A percentile compares a stretch with the other conserved stretches of the same genome.
phyloP scores from a whole-genome alignment of 23 tunicate species.

The Trididemnum nubilum region DNA sequence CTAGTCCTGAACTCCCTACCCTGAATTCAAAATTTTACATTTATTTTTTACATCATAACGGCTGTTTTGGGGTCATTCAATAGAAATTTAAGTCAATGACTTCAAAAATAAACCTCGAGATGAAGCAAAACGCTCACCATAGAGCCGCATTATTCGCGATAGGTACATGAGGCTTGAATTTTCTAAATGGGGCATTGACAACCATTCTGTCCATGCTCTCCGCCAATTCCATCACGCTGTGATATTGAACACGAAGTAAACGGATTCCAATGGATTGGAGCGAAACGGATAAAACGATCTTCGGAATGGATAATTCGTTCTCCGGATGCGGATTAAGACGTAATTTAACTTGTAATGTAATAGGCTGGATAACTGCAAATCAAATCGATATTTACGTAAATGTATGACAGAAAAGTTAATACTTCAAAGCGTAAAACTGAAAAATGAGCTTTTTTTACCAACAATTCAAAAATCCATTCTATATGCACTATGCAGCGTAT shows the following conservation, averaged over 20 bases:
- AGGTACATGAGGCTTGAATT: slow-evolving; percentile 47
- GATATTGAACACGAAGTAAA: slow-evolving; percentile 52
- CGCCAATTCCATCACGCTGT: slow-evolving; percentile 52
- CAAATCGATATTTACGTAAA: not conserved
- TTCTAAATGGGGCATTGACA: slow-evolving; percentile 73
- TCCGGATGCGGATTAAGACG: slow-evolving; percentile 71
- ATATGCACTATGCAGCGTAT: too few species aligned
- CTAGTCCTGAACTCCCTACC: too few species aligned
- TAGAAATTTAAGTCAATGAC: too few species aligned
- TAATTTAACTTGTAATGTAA: slow-evolving; percentile 62
- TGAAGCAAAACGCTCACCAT: slow-evolving; percentile 31
- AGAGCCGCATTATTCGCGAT: slow-evolving; percentile 34
- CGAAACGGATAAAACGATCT: slow-evolving; percentile 42
- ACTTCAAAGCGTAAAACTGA: not conserved
- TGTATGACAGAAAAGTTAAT: not conserved
- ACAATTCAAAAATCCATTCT: too few species aligned
- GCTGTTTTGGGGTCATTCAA: too few species aligned
- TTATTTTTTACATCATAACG: too few species aligned
- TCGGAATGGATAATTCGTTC: slow-evolving; percentile 62
- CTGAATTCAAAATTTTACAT: too few species aligned
- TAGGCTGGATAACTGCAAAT: slow-evolving; percentile 65
- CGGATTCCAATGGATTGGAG: slow-evolving; percentile 63
- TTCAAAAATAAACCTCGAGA: too few species aligned
- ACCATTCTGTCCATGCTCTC: slow-evolving; percentile 81
- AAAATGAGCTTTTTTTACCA: too few species aligned